Percentiles rank a stretch among this genome's conserved stretches.
Evolutionary conservation across 2,113 vertebrate genomes (phyloP).

Genomic region (Phoxinus phoxinus): DNA sequence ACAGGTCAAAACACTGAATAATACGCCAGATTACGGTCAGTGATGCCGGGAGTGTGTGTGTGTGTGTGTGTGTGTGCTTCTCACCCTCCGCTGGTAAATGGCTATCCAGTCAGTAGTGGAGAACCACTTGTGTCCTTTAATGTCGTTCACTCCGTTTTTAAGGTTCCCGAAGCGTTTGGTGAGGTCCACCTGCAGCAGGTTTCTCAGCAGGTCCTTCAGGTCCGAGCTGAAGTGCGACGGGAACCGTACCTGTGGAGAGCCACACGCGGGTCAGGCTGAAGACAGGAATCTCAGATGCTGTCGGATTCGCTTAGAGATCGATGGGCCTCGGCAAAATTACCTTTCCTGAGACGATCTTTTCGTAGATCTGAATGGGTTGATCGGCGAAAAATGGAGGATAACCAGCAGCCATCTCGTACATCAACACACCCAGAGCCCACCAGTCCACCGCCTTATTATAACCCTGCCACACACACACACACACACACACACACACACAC

Average conservation of each 20-base stretch:
- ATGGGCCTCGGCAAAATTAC: slow-evolving; percentile 54
- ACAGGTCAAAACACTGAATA: background rate
- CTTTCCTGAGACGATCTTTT: slow-evolving; percentile 95
- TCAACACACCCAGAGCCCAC: slow-evolving; percentile 93
- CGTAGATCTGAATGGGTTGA: slow-evolving; percentile 94
- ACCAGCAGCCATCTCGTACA: slow-evolving; percentile 93
- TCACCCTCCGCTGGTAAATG: slow-evolving; percentile 90
- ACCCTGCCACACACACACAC: slow-evolving; percentile 69
- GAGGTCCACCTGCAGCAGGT: slow-evolving; percentile 91
- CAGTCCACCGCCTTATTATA: slow-evolving; percentile 96
- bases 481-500: background rate
- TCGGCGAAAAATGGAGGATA: slow-evolving; percentile 93
- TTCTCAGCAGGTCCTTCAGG: slow-evolving; percentile 91
- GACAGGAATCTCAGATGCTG: background rate
- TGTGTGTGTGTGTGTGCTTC: background rate
- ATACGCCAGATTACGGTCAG: background rate
- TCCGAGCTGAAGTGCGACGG: slow-evolving; percentile 93
- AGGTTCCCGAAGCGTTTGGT: slow-evolving; percentile 93
- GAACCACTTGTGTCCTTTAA: slow-evolving; percentile 94
- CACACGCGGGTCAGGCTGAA: background rate
- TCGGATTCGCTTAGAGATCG: too few relatives aligned
- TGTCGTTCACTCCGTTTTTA: slow-evolving; percentile 90
- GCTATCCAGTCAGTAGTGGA: slow-evolving; percentile 92
- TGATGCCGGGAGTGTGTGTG: background rate
- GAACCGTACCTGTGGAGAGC: slow-evolving; percentile 81